Evolutionary conservation across 2,888 invertebrate species (phyloP), one percentile per base, ranked within the genome.

Genomic region (Cheilosia variabilis): DNA sequence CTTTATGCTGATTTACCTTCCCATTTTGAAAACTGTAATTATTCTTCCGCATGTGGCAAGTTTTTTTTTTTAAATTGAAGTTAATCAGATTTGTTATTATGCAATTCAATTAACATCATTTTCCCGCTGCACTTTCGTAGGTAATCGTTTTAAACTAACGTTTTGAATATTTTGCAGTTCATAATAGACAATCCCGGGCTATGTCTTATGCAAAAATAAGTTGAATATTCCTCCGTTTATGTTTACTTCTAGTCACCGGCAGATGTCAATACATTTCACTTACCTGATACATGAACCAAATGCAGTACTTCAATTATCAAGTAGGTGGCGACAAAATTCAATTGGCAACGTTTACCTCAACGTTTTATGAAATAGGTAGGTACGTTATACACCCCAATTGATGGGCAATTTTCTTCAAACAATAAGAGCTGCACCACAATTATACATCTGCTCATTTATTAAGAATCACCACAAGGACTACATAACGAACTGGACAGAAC

Each of bases 401-500:
- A 10, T 9, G 13, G 2, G 0, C 13, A 24, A 27, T 15, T 52
- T 52, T 13, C 2, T 24, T 24, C 6, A 24, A 24, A 27, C 15
- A 47, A 47, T 15, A 13, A 22, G n/a, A n/a, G n/a, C 52, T 34
- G 34, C 15, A 19, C 22, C 9, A 31, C 43, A 34, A 37, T 24
- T 22, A 22, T 22, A 41, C 71, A 72, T 76, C 72, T 77, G 71
- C 52, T 9, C 41, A 37, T 50, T 65, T 31, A 58, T 52, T 7
- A 24, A 17, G 68, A 37, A 58, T 50, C 47, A 68, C 82, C 72
- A 57, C 60, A 77, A 19, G 43, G 37, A 52, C 47, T 19, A 53
- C 34, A 15, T 17, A 45, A 53, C 31, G 37, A 34, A 24, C 47
- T 57, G 27, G 53, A 83, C 50, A 78, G 43, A 65, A 83, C 57